Base-by-base conservation (phyloP, 2,797 vertebrate genomes). In the Hydrophis major region DNA sequence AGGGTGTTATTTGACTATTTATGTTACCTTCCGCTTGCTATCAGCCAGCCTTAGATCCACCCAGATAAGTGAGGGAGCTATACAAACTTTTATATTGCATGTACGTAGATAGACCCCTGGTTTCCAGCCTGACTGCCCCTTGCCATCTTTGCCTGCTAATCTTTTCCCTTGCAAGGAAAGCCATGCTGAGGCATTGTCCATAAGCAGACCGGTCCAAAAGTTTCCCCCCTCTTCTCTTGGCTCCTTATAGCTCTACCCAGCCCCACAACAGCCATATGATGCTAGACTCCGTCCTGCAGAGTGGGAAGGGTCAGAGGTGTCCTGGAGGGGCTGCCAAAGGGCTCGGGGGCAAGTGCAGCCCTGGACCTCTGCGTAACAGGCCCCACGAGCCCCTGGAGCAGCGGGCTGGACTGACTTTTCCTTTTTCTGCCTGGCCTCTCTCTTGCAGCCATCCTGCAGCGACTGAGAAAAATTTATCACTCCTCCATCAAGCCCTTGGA, bases 401-500 rank as follows among this genome's bases (percentile, higher is more conserved):
- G 37, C 7, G 8, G 7, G 50, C 27, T 1, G 93, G 83, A 14
- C 37, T 63, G 90, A 14, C 42, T 66, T 1, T 96, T 59, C 96
- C 20, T 1, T 57, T 0, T 20, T 14, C 20, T 0, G 27, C 10
- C 86, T 55, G 1, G 1, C 32, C 83, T 18, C 89, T 12, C 6
- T 89, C 1, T 87, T n/a, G 28, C 94, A 99, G 99, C 95, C 95
- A 98, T 98, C 57, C 93, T 99, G 55, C 98, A 99, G 97, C 97
- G 97, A 94, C 98, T 99, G 94, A 98, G 98, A 90, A 99, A 99
- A 97, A 99, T 99, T 97, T 99, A 99, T 96, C 99, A 99, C 94
- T 96, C 98, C 0, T 98, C 99, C 96, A 99, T 99, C 98, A 99
- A 98, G 96, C 99, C 99, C 63, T 97, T 99, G 98, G 99, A 99